Conservation (phyloP, 2,888 invertebrate species). For the Ariolimax columbianus region DNA sequence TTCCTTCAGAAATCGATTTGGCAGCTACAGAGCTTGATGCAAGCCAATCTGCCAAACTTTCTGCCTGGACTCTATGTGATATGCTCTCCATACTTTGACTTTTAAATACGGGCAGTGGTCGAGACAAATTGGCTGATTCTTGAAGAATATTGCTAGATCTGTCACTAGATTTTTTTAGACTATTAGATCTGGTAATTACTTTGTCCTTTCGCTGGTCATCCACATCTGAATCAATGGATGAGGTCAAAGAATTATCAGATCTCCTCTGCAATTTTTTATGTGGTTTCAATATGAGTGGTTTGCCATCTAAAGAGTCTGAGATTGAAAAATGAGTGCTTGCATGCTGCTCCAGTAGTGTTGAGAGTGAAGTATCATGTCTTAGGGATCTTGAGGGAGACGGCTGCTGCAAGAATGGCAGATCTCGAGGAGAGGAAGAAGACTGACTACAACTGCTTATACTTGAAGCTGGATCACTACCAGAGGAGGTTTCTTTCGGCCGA, state of each 20-base stretch:
- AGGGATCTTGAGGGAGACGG: conserved; percentile 12
- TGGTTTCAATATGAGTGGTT: conserved; percentile 36
- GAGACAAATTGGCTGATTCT: not conserved
- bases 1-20: conserved; percentile 24
- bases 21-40: not conserved
- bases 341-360: conserved; percentile 40
- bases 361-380: conserved; percentile 19
- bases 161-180: conserved; percentile 20
- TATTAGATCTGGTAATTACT: conserved; percentile 5
- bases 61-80: conserved; percentile 1
- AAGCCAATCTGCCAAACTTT: not conserved
- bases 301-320: conserved; percentile 4
- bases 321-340: conserved; percentile 6
- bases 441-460: conserved; percentile 63
- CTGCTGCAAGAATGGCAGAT: conserved; percentile 50
- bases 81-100: conserved; percentile 45
- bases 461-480: conserved; percentile 64
- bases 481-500: conserved; percentile 67
- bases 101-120: conserved; percentile 11
- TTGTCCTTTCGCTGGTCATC: conserved; percentile 10
- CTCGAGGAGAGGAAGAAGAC: conserved; percentile 60
- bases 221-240: conserved; percentile 37
- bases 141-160: not conserved
- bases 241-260: conserved; percentile 45
- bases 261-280: conserved; percentile 6